Percentiles rank a stretch among this genome's conserved stretches.
These are phyloP conservation scores for Abrostola triplasia DNA, from an alignment of 2,888 invertebrate species.

Conservation along the genomic window DNA sequence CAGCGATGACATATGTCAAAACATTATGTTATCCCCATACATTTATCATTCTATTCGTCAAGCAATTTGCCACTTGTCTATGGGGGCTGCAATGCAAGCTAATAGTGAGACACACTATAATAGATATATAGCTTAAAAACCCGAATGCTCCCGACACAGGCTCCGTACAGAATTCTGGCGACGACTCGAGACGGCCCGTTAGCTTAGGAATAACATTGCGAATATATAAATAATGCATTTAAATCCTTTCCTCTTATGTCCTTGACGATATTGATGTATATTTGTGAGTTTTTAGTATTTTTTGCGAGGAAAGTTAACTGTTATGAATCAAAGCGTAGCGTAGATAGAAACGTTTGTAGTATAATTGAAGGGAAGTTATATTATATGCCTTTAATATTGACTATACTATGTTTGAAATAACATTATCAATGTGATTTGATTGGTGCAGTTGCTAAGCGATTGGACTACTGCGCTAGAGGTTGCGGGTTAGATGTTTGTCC, in stretches of 20 bases:
- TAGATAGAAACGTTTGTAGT: slow-evolving; percentile 17
- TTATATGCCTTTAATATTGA: slow-evolving; percentile 13
- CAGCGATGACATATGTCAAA: too few relatives aligned
- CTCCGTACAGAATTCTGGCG: slow-evolving; percentile 35
- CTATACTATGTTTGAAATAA: too few relatives aligned
- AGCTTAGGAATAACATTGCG: slow-evolving; percentile 53
- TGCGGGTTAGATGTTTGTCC: too few relatives aligned
- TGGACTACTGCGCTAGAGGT: too few relatives aligned
- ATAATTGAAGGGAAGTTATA: slow-evolving; percentile 3
- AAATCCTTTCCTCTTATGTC: slow-evolving; percentile 16
- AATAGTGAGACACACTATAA: too few relatives aligned
- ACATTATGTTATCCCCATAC: too few relatives aligned
- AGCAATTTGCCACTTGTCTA: too few relatives aligned
- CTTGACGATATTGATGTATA: slow-evolving; percentile 12
- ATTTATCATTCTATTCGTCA: too few relatives aligned
- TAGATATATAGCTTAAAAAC: too few relatives aligned
- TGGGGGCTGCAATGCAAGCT: too few relatives aligned
- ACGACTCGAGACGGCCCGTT: slow-evolving; percentile 55
- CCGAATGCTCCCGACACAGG: slow-evolving; percentile 29
- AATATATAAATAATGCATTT: slow-evolving; percentile 35
- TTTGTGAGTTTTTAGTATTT: slow-evolving; percentile 13
- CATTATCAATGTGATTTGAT: too few relatives aligned
- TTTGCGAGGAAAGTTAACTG: slow-evolving; percentile 7
- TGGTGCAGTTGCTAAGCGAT: too few relatives aligned
- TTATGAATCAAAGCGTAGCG: slow-evolving; percentile 1